Evolutionary conservation across 2,888 invertebrate species (phyloP).

Genomic region (Dysmachus trigonus): DNA sequence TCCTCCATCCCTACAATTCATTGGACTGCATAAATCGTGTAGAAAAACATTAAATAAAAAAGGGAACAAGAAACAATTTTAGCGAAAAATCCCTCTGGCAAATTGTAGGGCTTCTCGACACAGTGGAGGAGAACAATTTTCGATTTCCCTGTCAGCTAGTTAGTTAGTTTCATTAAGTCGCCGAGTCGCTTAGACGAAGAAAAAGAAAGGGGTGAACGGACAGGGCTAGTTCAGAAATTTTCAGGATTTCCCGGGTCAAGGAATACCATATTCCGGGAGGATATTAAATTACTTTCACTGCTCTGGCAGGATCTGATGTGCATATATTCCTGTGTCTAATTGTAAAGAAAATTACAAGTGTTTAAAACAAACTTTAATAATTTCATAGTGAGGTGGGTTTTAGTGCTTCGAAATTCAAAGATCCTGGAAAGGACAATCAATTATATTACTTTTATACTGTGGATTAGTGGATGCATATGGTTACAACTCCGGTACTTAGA

Average conservation of each 20-base stretch:
- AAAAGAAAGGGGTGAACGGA: neutral
- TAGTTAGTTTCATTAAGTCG: slow-evolving; percentile 5
- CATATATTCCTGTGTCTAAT: neutral
- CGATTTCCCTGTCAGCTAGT: slow-evolving; percentile 17
- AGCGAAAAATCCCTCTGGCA: slow-evolving; percentile 21
- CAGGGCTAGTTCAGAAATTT: neutral
- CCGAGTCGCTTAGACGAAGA: neutral
- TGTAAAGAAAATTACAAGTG: neutral
- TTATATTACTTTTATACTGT: neutral
- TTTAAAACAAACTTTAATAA: neutral
- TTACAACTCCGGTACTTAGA: neutral
- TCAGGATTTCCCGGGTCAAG: neutral
- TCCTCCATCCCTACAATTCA: slow-evolving; percentile 1
- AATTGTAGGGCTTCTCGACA: neutral
- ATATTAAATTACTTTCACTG: neutral
- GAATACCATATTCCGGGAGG: neutral
- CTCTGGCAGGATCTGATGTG: neutral
- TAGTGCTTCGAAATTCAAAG: neutral
- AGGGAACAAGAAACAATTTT: neutral
- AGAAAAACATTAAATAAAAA: neutral
- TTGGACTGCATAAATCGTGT: neutral
- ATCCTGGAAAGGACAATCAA: neutral
- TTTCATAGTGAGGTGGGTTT: neutral
- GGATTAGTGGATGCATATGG: neutral
- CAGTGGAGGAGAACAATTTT: neutral